A percentile compares a stretch with the other conserved stretches of the same genome.
Evolutionary conservation across 2,113 vertebrate species (phyloP).

Genomic region (Lasiurus cinereus): DNA sequence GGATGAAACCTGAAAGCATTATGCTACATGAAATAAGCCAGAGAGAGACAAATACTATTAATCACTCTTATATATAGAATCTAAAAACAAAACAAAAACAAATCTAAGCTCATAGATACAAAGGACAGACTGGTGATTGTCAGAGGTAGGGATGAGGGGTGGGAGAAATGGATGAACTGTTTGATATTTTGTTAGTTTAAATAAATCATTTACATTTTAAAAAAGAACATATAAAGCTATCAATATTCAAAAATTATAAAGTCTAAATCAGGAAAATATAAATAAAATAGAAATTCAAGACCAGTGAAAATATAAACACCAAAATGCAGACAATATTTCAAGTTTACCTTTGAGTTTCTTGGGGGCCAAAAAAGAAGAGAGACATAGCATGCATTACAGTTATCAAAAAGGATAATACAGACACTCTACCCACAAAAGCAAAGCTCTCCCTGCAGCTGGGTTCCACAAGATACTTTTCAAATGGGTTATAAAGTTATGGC

Average conservation of each 20-base stretch:
- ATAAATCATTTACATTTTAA: neutral
- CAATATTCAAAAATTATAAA: constrained; percentile 20
- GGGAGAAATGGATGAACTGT: neutral
- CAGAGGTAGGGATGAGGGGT: neutral
- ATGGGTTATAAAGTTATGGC: neutral
- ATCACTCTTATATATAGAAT: no score
- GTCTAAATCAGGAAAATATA: neutral
- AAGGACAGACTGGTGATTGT: neutral
- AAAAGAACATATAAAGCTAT: constrained; percentile 37
- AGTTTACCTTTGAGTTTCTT: neutral
- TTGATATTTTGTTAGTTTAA: neutral
- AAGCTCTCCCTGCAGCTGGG: neutral
- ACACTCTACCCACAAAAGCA: neutral
- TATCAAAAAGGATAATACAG: neutral
- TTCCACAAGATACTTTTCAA: neutral
- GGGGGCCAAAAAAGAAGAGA: neutral
- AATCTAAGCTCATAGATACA: no score
- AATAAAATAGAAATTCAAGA: constrained; percentile 15
- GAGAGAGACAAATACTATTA: neutral
- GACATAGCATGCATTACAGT: neutral
- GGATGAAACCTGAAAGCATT: neutral
- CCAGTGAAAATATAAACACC: neutral
- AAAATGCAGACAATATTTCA: neutral
- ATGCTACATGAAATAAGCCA: neutral
- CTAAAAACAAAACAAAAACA: no score